These are phyloP conservation scores for Phocoena sinus DNA, from an alignment of 2,113 vertebrate species.

Conservation along the genomic window DNA sequence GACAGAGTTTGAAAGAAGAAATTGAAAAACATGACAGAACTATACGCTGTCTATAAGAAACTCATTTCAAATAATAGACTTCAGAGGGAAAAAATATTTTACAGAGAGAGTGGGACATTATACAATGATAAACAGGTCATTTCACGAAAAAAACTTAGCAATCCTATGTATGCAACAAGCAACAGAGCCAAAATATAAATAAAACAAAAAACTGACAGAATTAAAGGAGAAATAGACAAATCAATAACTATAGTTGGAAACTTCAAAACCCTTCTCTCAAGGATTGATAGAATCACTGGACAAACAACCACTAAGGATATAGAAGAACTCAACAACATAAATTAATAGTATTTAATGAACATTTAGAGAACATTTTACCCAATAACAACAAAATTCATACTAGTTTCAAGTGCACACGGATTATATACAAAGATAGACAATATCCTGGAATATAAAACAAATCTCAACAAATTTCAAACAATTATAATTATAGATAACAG, in stretches of 20 bases:
- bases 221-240: background rate
- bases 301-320: background rate
- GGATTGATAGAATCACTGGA: background rate
- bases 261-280: background rate
- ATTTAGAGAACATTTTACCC: background rate
- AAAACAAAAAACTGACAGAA: background rate
- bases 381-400: background rate
- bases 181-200: background rate
- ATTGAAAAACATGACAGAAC: background rate
- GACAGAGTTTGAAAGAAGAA: background rate
- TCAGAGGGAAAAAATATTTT: background rate
- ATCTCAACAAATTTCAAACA: background rate
- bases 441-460: background rate
- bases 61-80: background rate
- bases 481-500: background rate
- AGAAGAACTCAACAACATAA: background rate
- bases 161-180: background rate
- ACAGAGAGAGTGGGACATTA: background rate
- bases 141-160: background rate
- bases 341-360: background rate
- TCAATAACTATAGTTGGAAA: background rate
- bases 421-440: background rate
- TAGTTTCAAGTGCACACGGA: background rate
- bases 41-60: background rate
- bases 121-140: background rate